A percentile compares a stretch with the other conserved stretches of the same genome.
Conservation (phyloP, 2,888 invertebrate species). For the Callosobruchus maculatus region DNA sequence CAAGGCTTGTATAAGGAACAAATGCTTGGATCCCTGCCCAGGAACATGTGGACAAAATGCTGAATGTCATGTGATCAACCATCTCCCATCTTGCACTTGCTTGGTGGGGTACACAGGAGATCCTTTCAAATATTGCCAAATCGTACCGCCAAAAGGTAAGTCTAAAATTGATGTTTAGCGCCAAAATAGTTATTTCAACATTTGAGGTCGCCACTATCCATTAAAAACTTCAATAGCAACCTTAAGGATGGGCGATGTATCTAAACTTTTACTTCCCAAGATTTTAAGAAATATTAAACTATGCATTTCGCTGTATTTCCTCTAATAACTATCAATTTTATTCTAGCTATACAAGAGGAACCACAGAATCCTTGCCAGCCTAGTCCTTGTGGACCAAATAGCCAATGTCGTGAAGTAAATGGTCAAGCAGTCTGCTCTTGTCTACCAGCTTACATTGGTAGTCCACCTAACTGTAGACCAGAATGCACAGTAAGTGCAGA, state of each 20-base stretch:
- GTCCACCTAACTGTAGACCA: conserved; percentile 69
- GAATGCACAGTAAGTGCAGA: conserved; percentile 72
- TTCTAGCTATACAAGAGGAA: conserved; percentile 23
- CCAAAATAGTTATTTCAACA: too few relatives aligned
- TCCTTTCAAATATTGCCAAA: conserved; percentile 48
- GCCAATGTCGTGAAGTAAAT: conserved; percentile 56
- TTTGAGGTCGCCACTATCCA: too few relatives aligned
- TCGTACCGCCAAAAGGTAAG: conserved; percentile 40
- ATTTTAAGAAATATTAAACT: too few relatives aligned
- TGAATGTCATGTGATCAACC: conserved; percentile 70
- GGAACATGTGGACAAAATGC: conserved; percentile 76
- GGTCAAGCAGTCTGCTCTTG: conserved; percentile 73
- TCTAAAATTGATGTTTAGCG: conserved; percentile 1
- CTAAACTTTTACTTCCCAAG: too few relatives aligned
- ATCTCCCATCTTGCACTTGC: conserved; percentile 67
- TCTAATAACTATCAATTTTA: background rate
- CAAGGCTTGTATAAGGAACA: conserved; percentile 68
- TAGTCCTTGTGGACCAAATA: conserved; percentile 75
- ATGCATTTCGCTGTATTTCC: too few relatives aligned
- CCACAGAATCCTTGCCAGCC: conserved; percentile 63
- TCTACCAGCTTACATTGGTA: conserved; percentile 63
- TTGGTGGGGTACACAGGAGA: conserved; percentile 62
- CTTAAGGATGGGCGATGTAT: too few relatives aligned
- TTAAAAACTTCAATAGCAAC: too few relatives aligned
- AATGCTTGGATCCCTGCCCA: conserved; percentile 77